Conservation (phyloP, 2,113 vertebrate genomes). For the Percopsis transmontana region DNA sequence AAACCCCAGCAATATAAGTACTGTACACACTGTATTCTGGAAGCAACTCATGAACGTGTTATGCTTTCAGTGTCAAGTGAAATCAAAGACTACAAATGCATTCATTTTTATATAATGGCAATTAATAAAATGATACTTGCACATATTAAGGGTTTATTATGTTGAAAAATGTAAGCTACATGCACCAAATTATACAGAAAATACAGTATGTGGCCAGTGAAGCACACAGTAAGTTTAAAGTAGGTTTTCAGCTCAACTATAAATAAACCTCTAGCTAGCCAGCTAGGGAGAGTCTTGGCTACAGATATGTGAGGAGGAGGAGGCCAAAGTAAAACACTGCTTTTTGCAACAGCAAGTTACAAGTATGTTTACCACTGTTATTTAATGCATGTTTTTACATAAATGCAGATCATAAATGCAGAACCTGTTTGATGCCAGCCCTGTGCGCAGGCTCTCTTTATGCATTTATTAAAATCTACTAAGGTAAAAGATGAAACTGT, state of each 20-base stretch:
- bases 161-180: too few relatives aligned
- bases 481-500: slow-evolving; percentile 8
- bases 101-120: background rate
- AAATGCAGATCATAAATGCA: too few relatives aligned
- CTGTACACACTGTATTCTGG: background rate
- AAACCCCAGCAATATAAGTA: background rate
- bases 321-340: slow-evolving; percentile 48
- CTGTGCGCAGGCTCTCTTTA: slow-evolving; percentile 2
- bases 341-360: slow-evolving; percentile 14
- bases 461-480: background rate
- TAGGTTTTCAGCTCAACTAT: slow-evolving; percentile 84
- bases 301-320: slow-evolving; percentile 40
- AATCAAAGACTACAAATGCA: too few relatives aligned
- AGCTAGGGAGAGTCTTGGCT: slow-evolving; percentile 51
- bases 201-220: slow-evolving; percentile 20
- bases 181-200: slow-evolving; percentile 10
- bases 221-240: slow-evolving; percentile 69
- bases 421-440: background rate
- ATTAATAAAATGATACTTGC: background rate
- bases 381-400: background rate
- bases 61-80: background rate
- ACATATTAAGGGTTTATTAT: too few relatives aligned
- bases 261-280: slow-evolving; percentile 74
- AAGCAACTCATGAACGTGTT: slow-evolving; percentile 18
- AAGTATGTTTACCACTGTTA: background rate